Conservation (phyloP, 2,113 vertebrate genomes). For the Daphoenositta chrysoptera region DNA sequence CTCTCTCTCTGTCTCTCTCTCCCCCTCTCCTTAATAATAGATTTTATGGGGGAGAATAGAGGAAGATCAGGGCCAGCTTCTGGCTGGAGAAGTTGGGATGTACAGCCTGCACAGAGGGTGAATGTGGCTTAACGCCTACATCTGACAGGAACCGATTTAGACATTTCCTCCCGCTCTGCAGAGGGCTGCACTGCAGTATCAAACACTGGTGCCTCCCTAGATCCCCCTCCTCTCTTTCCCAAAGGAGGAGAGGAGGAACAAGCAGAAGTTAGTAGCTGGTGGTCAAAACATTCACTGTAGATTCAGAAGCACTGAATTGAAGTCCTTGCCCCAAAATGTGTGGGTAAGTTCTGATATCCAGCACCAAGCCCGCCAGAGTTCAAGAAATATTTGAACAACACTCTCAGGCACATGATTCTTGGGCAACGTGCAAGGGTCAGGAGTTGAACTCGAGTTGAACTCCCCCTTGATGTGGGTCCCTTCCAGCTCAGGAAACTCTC, state of each 20-base stretch:
- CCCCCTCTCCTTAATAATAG: background rate
- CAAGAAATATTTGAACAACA: background rate
- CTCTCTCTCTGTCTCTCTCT: background rate
- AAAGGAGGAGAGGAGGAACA: background rate
- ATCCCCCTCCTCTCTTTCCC: background rate
- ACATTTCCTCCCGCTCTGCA: background rate
- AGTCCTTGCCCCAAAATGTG: background rate
- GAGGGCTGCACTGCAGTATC: background rate
- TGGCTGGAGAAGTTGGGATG: background rate
- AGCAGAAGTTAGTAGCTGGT: background rate
- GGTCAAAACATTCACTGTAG: background rate
- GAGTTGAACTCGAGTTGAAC: accelerated
- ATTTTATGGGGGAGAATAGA: background rate
- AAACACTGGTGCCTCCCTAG: background rate
- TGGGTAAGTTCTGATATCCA: background rate
- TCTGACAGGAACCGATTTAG: background rate
- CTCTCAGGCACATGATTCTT: background rate
- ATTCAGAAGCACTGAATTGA: background rate
- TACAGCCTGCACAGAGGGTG: background rate
- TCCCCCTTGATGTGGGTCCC: too few relatives aligned
- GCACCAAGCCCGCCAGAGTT: background rate
- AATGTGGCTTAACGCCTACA: background rate
- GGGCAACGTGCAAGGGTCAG: background rate
- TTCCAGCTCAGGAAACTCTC: background rate
- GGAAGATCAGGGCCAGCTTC: background rate